Percentiles rank a stretch among this genome's conserved stretches.
These are phyloP conservation scores for Microtus agrestis DNA, from an alignment of 2,797 vertebrate genomes.

Conservation along the genomic window DNA sequence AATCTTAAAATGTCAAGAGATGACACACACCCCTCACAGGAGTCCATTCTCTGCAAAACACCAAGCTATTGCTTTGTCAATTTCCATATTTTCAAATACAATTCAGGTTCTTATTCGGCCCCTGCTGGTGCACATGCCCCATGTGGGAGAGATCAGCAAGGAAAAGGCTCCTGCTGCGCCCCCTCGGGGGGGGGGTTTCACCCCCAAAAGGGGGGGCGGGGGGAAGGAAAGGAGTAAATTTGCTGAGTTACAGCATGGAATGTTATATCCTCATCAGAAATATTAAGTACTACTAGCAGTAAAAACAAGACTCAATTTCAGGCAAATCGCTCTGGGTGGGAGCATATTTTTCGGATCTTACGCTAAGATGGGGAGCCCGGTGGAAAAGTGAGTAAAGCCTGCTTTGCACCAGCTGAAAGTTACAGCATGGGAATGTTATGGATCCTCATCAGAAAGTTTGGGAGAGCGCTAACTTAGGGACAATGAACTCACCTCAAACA, in stretches of 20 bases:
- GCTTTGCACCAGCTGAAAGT: conserved; percentile 47
- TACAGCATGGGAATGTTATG: conserved; percentile 51
- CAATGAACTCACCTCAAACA: too few relatives aligned
- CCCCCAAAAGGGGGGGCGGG: too few relatives aligned
- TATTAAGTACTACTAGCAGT: too few relatives aligned
- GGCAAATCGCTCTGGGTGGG: conserved; percentile 20
- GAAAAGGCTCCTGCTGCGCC: conserved; percentile 40
- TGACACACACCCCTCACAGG: not conserved
- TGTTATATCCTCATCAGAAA: too few relatives aligned
- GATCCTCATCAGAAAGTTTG: conserved; percentile 46
- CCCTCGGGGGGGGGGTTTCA: too few relatives aligned
- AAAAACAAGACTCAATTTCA: too few relatives aligned
- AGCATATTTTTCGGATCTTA: too few relatives aligned
- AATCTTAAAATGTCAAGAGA: conserved; percentile 16
- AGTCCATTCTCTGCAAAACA: not conserved
- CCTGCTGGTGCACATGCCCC: not conserved
- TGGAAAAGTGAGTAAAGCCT: conserved; percentile 3
- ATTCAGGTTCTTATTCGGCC: conserved; percentile 39
- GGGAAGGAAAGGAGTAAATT: too few relatives aligned
- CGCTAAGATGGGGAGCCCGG: not conserved
- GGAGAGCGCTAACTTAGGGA: too few relatives aligned
- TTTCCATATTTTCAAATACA: conserved; percentile 61
- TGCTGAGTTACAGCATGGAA: too few relatives aligned
- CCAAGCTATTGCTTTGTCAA: not conserved
- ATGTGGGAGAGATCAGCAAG: conserved; percentile 46